Evolutionary conservation across 2,113 vertebrate species (phyloP).

Genomic region (Cariama cristata): DNA sequence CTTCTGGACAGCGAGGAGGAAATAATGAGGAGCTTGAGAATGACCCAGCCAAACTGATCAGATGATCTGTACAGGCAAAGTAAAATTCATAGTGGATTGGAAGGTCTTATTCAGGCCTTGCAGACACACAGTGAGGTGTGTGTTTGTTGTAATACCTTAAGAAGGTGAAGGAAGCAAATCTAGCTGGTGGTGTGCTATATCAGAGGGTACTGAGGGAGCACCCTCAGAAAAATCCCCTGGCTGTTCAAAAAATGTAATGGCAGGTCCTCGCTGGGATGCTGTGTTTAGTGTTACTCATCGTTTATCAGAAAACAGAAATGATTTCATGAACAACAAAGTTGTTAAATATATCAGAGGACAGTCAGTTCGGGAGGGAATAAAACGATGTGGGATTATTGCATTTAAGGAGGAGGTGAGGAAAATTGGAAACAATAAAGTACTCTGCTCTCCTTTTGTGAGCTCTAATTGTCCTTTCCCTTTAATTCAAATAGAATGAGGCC

Average conservation of each 20-base stretch:
- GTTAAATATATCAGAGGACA: background rate
- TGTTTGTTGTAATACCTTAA: fast-evolving
- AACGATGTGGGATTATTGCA: background rate
- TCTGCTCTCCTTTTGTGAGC: constrained; percentile 12
- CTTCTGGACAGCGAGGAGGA: background rate
- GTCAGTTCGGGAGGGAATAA: background rate
- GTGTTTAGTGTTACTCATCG: background rate
- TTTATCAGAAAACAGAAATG: background rate
- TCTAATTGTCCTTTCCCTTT: background rate
- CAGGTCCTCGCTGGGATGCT: background rate
- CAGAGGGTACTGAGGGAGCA: background rate
- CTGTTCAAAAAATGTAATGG: background rate
- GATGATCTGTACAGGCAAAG: fast-evolving
- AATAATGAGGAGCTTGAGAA: background rate
- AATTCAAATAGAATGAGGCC: background rate
- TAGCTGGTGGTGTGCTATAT: background rate
- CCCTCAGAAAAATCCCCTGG: background rate
- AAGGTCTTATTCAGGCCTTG: background rate
- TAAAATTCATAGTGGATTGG: background rate
- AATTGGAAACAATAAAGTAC: background rate
- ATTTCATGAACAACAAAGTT: background rate
- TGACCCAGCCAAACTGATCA: background rate
- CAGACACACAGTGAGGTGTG: background rate
- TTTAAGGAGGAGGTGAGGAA: background rate
- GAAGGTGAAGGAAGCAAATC: background rate